Evolutionary conservation across 2,888 invertebrate genomes (phyloP), one percentile per base, ranked within the genome.

Genomic region (Horisme vitalbata): DNA sequence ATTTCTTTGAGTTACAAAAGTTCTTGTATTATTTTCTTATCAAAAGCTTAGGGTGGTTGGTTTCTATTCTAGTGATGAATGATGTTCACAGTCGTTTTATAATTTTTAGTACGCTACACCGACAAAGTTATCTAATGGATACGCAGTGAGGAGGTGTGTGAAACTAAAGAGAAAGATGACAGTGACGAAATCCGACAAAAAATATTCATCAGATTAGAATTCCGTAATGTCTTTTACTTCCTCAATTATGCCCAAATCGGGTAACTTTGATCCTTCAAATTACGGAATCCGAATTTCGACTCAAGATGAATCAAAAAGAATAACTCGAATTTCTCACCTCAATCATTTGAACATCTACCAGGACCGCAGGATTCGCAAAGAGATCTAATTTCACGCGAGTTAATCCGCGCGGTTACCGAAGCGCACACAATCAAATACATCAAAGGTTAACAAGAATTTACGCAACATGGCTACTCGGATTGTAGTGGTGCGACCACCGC

Each of bases 321-420:
- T 20, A 44, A 13, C 30, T 18, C 23, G 6, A 2, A 20, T 31
- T 46, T 23, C 13, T 12, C n/a, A 27, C 33, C 15, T 6, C 9
- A 35, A 41, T 35, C 20, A 35, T 28, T n/a, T 28, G 26, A 12
- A 39, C 35, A 38, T 10, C 32, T 34, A 52, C 45, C 30, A 41
- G 49, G 53, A 49, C 21, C 45, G 46, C 44, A 54, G 45, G 45
- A 8, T 35, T 12, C 34, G 47, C 44, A 48, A 41, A 55, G 57
- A 57, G 52, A 52, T 41, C 36, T 44, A 52, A 55, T 53, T 58
- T 55, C 49, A 49, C 53, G 51, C 43, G 18, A 49, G 27, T 51
- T 45, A 45, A 49, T 45, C 45, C 41, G 18, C 23, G 24, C 32
- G 12, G 3, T 20, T 20, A 18, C 31, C 36, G 39, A 15, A 38